Evolutionary conservation across 2,797 vertebrate genomes (phyloP), one percentile per base, ranked within the genome.

Genomic region (Amblyraja radiata): DNA sequence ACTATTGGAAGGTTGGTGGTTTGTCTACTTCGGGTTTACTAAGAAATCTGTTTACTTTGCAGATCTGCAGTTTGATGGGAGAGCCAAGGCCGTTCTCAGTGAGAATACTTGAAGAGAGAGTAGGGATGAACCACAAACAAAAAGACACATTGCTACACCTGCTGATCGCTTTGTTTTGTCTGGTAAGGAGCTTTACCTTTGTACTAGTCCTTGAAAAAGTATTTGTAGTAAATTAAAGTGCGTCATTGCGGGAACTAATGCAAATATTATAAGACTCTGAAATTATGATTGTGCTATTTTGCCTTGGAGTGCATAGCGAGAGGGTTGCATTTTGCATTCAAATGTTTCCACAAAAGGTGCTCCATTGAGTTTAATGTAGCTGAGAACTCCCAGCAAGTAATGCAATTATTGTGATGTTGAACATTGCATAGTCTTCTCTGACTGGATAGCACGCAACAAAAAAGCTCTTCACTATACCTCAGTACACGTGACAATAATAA

Each of bases 151-250:
- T 76, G 36, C 90, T 74, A 58, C 90, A 92, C 90, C 36, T 92
- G 90, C 90, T 92, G 90, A 92, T 92, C 13, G 90, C 71, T 76
- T 58, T 92, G 71, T 16, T 92, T 28, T 92, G 90, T 39, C 90
- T 92, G 90, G 90, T 92, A 92, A 92, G 90, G 90, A 76, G 23
- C 21, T 92, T 3, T 46, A n/a, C n/a, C 65, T 92, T 76, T 92
- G 90, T 28, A 46, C 25, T 9, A 92, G 71, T 46, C 90, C 90
- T 92, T 92, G 71, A 76, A 91, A 73, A 74, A 74, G 23, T 92
- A 25, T 54, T 88, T 88, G 32, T 23, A 74, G 36, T 23, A 91
- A 73, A 91, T 74, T 74, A 25, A 11, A 90, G 32, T 74, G 63
- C 39, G 73, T 58, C 71, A 76, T 92, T 74, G 4, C 5, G 58